Percentiles rank a stretch among this genome's conserved stretches.
phyloP scores from a whole-genome alignment of 2,888 invertebrate species.

The Blastobasis adustella region DNA sequence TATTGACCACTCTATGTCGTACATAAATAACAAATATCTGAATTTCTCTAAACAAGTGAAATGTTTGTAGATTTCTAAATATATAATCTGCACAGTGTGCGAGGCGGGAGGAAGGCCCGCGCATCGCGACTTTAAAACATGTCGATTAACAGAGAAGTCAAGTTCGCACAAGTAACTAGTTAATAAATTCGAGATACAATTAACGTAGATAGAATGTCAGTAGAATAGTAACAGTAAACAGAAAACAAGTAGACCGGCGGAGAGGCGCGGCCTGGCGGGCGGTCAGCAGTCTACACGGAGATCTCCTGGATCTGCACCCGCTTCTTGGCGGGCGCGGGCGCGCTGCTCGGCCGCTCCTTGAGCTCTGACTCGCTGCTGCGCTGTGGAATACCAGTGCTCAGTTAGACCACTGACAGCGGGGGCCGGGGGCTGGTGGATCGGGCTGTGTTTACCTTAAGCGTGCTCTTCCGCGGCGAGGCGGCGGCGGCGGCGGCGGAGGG shows the following conservation, averaged over 20 bases:
- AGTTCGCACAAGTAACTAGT: background rate
- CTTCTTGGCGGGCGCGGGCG: slow-evolving; percentile 77
- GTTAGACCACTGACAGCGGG: slow-evolving; percentile 25
- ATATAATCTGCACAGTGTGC: no score
- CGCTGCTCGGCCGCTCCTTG: slow-evolving; percentile 50
- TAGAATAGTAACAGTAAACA: background rate
- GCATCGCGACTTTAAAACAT: background rate
- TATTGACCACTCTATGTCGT: slow-evolving; percentile 12
- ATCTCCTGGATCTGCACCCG: slow-evolving; percentile 88
- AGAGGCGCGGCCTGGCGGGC: background rate
- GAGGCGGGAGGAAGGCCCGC: background rate
- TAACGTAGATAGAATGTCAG: background rate
- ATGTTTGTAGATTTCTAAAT: no score
- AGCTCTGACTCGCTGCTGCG: slow-evolving; percentile 69
- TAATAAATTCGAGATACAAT: slow-evolving; percentile 2
- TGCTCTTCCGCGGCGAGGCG: slow-evolving; percentile 57
- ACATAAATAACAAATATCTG: slow-evolving; percentile 6
- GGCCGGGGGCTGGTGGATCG: background rate
- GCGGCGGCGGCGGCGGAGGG: slow-evolving; percentile 28
- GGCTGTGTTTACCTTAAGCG: slow-evolving; percentile 51
- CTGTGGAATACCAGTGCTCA: slow-evolving; percentile 57
- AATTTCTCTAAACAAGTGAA: background rate
- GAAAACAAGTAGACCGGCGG: background rate
- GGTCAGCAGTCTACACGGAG: slow-evolving; percentile 75
- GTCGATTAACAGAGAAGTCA: background rate